phyloP scores from a whole-genome alignment of 2,888 invertebrate species.

The Parnassius smintheus region DNA sequence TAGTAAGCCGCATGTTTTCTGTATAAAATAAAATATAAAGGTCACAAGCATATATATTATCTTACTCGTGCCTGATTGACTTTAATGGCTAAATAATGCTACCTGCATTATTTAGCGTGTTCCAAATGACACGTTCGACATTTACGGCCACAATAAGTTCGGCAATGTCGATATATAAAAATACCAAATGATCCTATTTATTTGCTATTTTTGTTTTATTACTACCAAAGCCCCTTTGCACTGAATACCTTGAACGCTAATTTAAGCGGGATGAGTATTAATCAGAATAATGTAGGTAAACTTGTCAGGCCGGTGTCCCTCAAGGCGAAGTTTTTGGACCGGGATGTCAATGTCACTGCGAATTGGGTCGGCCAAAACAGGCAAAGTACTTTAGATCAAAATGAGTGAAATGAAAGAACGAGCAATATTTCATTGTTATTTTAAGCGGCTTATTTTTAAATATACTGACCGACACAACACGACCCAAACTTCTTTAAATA shows the following conservation, averaged over 20 bases:
- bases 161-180: not conserved
- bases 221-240: slow-evolving; percentile 19
- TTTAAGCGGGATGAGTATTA: slow-evolving; percentile 21
- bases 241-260: slow-evolving; percentile 13
- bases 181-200: slow-evolving; percentile 14
- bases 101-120: not conserved
- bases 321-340: slow-evolving; percentile 25
- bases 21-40: slow-evolving; percentile 5
- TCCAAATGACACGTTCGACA: slow-evolving; percentile 1
- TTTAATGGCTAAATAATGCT: slow-evolving; percentile 22
- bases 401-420: not conserved
- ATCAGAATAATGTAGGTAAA: slow-evolving; percentile 23
- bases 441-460: too few relatives aligned
- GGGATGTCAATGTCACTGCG: slow-evolving; percentile 27
- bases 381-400: slow-evolving; percentile 15
- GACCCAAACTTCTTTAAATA: too few relatives aligned
- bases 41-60: slow-evolving; percentile 5
- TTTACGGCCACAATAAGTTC: slow-evolving; percentile 1
- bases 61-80: slow-evolving; percentile 17
- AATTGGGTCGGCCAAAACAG: slow-evolving; percentile 22
- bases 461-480: too few relatives aligned
- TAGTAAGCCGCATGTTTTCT: too few relatives aligned
- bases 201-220: slow-evolving; percentile 20
- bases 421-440: too few relatives aligned
- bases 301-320: slow-evolving; percentile 14